Evolutionary conservation across 2,888 invertebrate species (phyloP).

Genomic region (Lepas anatifera): DNA sequence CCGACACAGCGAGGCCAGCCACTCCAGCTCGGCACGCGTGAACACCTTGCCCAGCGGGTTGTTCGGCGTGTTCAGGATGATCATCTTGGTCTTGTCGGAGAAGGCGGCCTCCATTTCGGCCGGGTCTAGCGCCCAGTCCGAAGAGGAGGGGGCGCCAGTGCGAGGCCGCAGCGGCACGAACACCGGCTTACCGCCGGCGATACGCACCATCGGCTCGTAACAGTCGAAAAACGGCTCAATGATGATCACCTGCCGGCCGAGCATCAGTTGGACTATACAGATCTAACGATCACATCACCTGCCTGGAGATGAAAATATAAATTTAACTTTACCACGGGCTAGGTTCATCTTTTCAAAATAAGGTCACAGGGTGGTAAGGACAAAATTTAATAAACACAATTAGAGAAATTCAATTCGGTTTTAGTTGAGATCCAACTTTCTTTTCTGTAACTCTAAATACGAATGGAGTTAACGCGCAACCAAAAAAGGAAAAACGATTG

Average conservation of each 20-base stretch:
- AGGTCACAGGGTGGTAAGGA: too few species aligned
- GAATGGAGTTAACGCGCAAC: too few species aligned
- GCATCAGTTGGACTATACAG: too few species aligned
- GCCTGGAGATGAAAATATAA: too few species aligned
- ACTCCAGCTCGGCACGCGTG: conserved; percentile 49
- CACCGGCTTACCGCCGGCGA: conserved; percentile 72
- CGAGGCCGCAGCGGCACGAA: conserved; percentile 68
- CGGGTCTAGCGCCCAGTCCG: conserved; percentile 80
- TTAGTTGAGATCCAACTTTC: too few species aligned
- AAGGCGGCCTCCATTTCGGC: conserved; percentile 67
- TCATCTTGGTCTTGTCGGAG: conserved; percentile 77
- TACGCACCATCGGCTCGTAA: conserved; percentile 85
- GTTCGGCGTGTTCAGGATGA: conserved; percentile 94
- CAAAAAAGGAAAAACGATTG: too few species aligned
- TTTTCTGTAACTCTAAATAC: too few species aligned
- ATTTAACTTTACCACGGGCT: too few species aligned
- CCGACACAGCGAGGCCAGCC: conserved; percentile 76
- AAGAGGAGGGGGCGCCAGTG: conserved; percentile 61
- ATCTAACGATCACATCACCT: too few species aligned
- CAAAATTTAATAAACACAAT: too few species aligned
- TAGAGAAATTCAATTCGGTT: too few species aligned
- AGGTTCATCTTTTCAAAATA: too few species aligned
- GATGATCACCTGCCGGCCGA: conserved; percentile 69
- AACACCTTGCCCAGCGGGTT: conserved; percentile 94
- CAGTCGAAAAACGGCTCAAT: conserved; percentile 99